phyloP scores from a whole-genome alignment of 2,113 vertebrate species.

The Ploceus nigricollis region DNA sequence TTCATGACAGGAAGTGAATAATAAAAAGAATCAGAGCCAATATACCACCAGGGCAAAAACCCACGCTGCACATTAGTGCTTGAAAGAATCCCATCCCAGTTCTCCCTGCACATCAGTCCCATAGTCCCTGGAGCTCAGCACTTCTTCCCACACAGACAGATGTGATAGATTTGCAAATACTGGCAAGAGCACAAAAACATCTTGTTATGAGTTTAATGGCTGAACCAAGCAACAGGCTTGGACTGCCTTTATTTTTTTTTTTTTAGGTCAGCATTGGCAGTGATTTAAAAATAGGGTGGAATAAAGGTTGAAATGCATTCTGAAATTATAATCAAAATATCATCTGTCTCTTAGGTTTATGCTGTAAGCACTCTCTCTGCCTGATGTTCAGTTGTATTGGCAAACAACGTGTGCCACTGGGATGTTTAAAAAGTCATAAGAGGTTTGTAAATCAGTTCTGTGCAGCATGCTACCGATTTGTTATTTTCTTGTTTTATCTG shows the following conservation, averaged over 20 bases:
- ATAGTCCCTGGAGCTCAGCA: neutral
- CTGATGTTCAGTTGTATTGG: constrained; percentile 3
- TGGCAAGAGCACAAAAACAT: neutral
- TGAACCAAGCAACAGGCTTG: neutral
- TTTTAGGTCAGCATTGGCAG: neutral
- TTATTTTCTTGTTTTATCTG: constrained; percentile 34
- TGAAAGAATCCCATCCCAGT: neutral
- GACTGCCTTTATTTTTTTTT: neutral
- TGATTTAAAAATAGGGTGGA: neutral
- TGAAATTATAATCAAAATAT: constrained; percentile 21
- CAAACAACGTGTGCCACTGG: neutral
- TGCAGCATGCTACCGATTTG: neutral
- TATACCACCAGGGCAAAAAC: neutral
- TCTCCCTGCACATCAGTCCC: neutral
- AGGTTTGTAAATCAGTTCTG: constrained; percentile 36
- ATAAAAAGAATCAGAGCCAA: neutral
- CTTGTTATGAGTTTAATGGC: constrained; percentile 3
- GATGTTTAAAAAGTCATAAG: constrained; percentile 22
- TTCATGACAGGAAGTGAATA: constrained; percentile 17
- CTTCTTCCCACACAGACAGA: constrained; percentile 13
- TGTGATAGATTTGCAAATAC: constrained; percentile 24
- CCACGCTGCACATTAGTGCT: neutral
- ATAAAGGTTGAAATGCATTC: constrained; percentile 21
- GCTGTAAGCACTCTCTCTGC: neutral
- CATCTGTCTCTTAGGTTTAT: neutral